phyloP scores from a whole-genome alignment of 2,888 invertebrate species.

The Lutraria lutraria region DNA sequence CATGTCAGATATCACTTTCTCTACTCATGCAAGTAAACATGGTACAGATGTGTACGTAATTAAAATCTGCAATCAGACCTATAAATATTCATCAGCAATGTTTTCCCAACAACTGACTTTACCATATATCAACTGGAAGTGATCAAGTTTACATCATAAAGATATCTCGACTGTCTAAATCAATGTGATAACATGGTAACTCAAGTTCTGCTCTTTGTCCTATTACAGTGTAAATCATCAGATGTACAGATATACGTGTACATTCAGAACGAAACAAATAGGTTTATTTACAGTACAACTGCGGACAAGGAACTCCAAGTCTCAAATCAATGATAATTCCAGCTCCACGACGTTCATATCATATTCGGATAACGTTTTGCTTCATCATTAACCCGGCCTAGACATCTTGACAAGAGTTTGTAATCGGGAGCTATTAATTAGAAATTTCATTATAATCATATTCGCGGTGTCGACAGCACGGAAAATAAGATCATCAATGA shows the following conservation, averaged over 20 bases:
- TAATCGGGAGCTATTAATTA: too few species aligned
- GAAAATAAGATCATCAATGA: too few species aligned
- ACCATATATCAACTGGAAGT: neutral
- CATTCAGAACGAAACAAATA: neutral
- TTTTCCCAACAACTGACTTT: neutral
- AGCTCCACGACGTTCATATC: too few species aligned
- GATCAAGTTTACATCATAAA: conserved; percentile 7
- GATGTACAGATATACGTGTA: neutral
- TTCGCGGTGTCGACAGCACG: too few species aligned
- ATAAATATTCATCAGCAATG: conserved; percentile 20
- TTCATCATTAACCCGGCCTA: too few species aligned
- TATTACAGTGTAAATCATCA: neutral
- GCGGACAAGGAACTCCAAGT: neutral
- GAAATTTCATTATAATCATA: too few species aligned
- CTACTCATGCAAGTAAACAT: neutral
- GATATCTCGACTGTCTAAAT: neutral
- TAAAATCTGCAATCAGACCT: conserved; percentile 19
- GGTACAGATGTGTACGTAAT: neutral
- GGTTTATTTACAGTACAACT: conserved; percentile 3
- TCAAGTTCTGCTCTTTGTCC: neutral
- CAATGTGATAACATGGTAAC: conserved; percentile 11
- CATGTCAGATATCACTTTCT: conserved; percentile 16
- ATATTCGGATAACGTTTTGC: too few species aligned
- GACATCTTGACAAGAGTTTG: too few species aligned
- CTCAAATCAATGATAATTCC: too few species aligned